Evolutionary conservation across 2,113 vertebrate genomes (phyloP), one percentile per base, ranked within the genome.

Genomic region (Romanogobio albipinnatus): DNA sequence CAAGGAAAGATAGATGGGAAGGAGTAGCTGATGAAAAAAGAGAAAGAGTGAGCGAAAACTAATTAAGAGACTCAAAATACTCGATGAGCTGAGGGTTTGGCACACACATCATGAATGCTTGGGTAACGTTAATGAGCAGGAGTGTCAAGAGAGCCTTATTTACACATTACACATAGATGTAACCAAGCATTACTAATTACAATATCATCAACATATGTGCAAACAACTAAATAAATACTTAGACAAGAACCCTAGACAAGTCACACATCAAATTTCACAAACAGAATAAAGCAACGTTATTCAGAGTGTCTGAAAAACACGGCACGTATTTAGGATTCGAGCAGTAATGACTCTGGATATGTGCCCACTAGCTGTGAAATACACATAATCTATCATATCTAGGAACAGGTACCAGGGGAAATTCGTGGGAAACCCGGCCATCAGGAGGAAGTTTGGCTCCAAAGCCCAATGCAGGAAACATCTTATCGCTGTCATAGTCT

Each of bases 401-500:
- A 78, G 68, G 56, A 62, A 74, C 84, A 88, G 91, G 92, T 93
- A 98, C 97, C 95, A 98, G 90, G 0, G 97, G 96, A 88, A 98
- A 98, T 91, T 97, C 97, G 0, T 98, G 97, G 84, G 97, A 98
- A 80, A 98, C 97, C 64, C 92, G 93, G 15, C 97, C 96, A 0
- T 98, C 97, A 0, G 97, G 97, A 1, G 97, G 97, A 75, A 98
- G 95, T 90, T 98, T 98, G 91, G 97, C 97, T 0, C 97, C 97
- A 0, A 98, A 98, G 77, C 97, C 97, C 33, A 98, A 92, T 0
- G 97, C 97, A 0, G 97, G 97, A 88, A 98, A 98, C 96, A 97
- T 97, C 94, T 98, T 98, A 92, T 98, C 96, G 7, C 97, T 98
- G 95, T 97, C 97, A 0, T 98, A 98, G 93, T 98, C 97, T 92